A percentile compares a stretch with the other conserved stretches of the same genome.
Conservation (phyloP, 2,113 vertebrate species). For the Bothrops jararaca region DNA sequence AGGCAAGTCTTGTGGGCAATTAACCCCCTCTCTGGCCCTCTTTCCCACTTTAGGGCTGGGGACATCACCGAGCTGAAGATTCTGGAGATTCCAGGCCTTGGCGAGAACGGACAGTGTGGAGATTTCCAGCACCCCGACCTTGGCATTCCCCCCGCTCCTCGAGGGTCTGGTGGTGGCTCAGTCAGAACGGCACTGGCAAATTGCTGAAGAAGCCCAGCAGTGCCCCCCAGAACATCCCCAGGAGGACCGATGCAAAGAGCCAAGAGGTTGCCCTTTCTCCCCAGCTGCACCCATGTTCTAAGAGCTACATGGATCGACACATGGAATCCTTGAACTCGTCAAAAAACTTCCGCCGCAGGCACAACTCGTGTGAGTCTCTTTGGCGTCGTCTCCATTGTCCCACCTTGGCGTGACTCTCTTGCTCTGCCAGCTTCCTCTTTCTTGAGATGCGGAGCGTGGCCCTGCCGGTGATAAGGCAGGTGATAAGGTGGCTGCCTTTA, state of each 20-base stretch:
- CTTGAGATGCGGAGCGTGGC: no score
- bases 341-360: constrained; percentile 88
- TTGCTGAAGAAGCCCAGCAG: constrained; percentile 74
- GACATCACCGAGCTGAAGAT: constrained; percentile 98
- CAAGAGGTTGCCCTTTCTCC: constrained; percentile 71
- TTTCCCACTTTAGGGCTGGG: constrained; percentile 80
- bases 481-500: no score
- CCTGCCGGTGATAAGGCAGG: no score
- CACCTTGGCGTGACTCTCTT: neutral
- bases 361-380: constrained; percentile 90
- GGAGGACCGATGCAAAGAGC: constrained; percentile 73
- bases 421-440: neutral
- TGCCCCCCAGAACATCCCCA: constrained; percentile 81
- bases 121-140: constrained; percentile 64
- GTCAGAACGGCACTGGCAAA: constrained; percentile 72
- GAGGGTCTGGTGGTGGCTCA: constrained; percentile 65
- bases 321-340: constrained; percentile 78
- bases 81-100: constrained; percentile 77
- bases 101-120: constrained; percentile 60
- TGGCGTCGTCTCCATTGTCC: neutral
- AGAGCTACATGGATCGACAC: constrained; percentile 90
- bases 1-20: neutral
- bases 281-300: constrained; percentile 86
- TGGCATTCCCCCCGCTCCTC: constrained; percentile 44
- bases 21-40: neutral